phyloP scores from a whole-genome alignment of 2,797 vertebrate genomes.

The Rhinella marina region DNA sequence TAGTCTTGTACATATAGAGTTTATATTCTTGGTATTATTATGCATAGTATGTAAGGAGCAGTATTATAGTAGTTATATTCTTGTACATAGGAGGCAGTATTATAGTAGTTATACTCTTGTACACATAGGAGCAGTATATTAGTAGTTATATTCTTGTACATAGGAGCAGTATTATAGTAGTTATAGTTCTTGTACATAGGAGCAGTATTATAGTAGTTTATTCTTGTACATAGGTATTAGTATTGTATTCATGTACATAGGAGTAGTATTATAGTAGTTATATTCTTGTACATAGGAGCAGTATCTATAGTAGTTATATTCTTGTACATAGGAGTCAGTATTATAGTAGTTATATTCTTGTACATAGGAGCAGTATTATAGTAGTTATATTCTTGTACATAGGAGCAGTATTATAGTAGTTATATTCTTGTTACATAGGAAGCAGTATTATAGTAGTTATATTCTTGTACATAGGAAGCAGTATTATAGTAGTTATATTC shows the following conservation, averaged over 20 bases:
- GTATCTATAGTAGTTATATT: not conserved
- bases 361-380: not conserved
- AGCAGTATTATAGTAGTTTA: no score
- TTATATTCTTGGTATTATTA: slow-evolving; percentile 8
- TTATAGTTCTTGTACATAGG: not conserved
- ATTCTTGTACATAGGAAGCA: no score
- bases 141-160: no score
- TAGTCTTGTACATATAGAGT: no score
- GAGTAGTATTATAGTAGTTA: not conserved
- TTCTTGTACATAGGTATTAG: no score
- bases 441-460: no score
- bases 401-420: not conserved
- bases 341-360: not conserved
- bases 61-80: no score
- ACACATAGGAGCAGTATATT: not conserved
- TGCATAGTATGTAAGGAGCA: not conserved
- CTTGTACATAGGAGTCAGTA: not conserved
- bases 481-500: no score
- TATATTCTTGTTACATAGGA: not conserved
- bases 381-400: not conserved
- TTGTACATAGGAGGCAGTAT: not conserved
- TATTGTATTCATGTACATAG: not conserved
- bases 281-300: not conserved
- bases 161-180: not conserved
- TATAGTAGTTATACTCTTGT: not conserved